Percentiles rank a stretch among this genome's conserved stretches.
Conservation (phyloP, 2,797 vertebrate species). For the Oreortyx pictus region DNA sequence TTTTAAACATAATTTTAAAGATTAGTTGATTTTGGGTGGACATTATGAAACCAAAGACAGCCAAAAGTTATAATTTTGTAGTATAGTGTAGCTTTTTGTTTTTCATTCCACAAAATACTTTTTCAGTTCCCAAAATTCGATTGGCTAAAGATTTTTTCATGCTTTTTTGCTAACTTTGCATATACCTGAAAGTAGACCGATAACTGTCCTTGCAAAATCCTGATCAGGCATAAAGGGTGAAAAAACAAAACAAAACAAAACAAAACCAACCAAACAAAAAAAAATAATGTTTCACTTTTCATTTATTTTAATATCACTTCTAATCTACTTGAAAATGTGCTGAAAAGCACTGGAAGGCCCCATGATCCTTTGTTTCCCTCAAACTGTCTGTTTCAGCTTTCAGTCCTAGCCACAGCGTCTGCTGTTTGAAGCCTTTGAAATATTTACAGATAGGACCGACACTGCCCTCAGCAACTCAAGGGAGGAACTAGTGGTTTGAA, state of each 20-base stretch:
- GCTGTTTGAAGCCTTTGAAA: slow-evolving; percentile 30
- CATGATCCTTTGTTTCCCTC: background rate
- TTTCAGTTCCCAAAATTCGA: background rate
- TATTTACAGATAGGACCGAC: slow-evolving; percentile 9
- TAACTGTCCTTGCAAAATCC: background rate
- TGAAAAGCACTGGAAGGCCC: background rate
- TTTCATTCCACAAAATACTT: background rate
- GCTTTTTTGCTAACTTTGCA: background rate
- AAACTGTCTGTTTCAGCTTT: background rate
- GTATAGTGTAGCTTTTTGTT: background rate
- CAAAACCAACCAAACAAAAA: background rate
- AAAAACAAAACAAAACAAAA: background rate
- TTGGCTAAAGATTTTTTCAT: background rate
- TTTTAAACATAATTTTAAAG: background rate
- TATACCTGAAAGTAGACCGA: background rate
- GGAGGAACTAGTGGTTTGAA: slow-evolving; percentile 2
- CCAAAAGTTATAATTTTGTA: background rate
- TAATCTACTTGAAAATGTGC: slow-evolving; percentile 20
- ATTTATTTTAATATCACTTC: background rate
- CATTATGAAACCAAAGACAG: background rate
- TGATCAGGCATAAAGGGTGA: background rate
- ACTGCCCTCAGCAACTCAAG: slow-evolving; percentile 11
- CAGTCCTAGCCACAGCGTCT: background rate
- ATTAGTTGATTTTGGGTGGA: background rate
- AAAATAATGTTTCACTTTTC: background rate